Evolutionary conservation across 1,140 invertebrate species (phyloP).

Genomic region (Nasonia longicornis): DNA sequence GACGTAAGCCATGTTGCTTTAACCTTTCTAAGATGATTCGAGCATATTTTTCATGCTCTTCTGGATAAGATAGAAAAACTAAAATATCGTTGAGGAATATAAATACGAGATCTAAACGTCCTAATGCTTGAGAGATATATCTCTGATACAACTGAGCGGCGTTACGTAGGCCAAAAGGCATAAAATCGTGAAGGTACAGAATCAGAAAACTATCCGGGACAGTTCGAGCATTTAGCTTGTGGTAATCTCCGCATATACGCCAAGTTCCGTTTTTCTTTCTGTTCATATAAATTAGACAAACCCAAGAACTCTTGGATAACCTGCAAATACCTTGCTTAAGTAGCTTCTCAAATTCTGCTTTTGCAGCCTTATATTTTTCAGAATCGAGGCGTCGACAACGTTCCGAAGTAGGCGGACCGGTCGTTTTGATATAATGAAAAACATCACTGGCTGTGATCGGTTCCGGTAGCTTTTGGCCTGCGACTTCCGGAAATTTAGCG

Average conservation of each 20-base stretch:
- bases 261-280: constrained; percentile 23
- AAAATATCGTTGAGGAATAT: neutral
- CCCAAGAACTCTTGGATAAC: neutral
- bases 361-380: no score
- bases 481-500: no score
- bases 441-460: no score
- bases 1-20: neutral
- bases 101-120: neutral
- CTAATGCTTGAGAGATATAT: neutral
- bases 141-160: neutral
- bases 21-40: neutral
- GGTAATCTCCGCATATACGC: constrained; percentile 19
- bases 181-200: neutral
- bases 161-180: neutral
- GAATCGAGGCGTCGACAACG: no score
- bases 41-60: constrained; percentile 1
- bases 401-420: no score
- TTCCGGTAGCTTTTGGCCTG: no score
- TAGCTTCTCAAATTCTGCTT: no score
- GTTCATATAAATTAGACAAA: no score
- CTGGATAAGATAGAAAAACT: neutral
- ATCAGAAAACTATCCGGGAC: neutral
- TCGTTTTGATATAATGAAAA: no score
- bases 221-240: neutral
- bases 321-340: no score